A percentile compares a stretch with the other conserved stretches of the same genome.
Conservation (phyloP, 2,888 invertebrate species). For the Polydesmus complanatus region DNA sequence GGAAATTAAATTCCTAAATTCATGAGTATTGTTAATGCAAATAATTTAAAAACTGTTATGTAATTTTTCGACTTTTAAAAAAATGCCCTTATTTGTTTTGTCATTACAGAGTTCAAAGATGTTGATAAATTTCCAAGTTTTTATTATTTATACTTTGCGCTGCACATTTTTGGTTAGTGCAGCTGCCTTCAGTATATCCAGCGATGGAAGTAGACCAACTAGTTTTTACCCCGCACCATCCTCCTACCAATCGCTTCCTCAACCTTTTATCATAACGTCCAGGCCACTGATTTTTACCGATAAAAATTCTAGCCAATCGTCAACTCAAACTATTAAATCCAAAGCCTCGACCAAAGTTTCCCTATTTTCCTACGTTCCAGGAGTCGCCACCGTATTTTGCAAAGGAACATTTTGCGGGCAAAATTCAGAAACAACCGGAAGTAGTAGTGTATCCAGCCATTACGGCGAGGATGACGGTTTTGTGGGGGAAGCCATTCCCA, state of each 20-base stretch:
- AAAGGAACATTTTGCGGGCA: slow-evolving; percentile 6
- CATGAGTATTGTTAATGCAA: too few relatives aligned
- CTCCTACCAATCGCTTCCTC: not conserved
- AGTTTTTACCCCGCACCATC: not conserved
- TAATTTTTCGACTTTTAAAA: not conserved
- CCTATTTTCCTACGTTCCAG: not conserved
- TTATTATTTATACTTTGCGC: not conserved
- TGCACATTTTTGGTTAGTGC: not conserved
- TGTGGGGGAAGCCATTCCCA: slow-evolving; percentile 12
- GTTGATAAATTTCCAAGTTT: not conserved
- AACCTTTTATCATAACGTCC: slow-evolving; percentile 11
- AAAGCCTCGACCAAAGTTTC: not conserved
- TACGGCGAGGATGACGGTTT: not conserved
- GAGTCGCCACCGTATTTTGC: slow-evolving; percentile 9
- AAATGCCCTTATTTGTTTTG: not conserved
- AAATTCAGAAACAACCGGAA: not conserved
- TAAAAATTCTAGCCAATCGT: not conserved
- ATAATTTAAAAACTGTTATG: too few relatives aligned
- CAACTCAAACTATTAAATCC: not conserved
- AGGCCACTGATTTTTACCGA: slow-evolving; percentile 1
- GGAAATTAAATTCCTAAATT: too few relatives aligned
- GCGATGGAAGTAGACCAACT: not conserved
- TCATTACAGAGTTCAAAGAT: not conserved
- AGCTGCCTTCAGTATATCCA: not conserved
- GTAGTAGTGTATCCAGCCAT: too few relatives aligned